Base-by-base conservation (phyloP, 2,113 vertebrate species). In the Zeus faber region DNA sequence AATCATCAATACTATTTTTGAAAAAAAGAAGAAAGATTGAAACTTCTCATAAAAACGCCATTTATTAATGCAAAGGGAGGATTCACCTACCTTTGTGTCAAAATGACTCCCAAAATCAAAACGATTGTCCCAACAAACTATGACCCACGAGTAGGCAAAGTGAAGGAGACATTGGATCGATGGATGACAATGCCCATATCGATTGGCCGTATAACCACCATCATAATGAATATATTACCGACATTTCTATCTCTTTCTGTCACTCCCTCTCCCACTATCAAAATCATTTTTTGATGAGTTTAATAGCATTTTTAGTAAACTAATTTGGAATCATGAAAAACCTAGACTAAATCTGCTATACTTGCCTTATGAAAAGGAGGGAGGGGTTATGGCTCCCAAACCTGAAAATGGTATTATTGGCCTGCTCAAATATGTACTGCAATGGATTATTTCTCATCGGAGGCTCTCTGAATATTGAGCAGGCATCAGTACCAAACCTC, bases 361-460 rank as follows among this genome's bases (percentile, higher is more conserved):
- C 35, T 20, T 51, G 37, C 57, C 47, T 6, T 60, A 60, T 17
- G 47, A 60, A n/a, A n/a, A n/a, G n/a, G 33, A 40, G 24, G 20
- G 58, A 45, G 17, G 29, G 55, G 18, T 24, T 58, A 17, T 45
- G 18, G 24, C 7, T 35, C 11, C n/a, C 31, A 51, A 53, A 62
- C 7, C n/a, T 31, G 4, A 18, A 60, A 50, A 22, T 13, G 23
- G 17, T 51, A 50, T 8, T 60, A 51, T 24, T 60, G 58, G 37
- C 23, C 48, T 18, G 48, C 58, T 22, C 57, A 60, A 7, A 25
- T 60, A 9, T 17, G 24, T 6, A 21, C 48, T 27, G 48, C 48
- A 16, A 24, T 60, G 58, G 43, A 29, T 50, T 51, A 60, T 21
- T 50, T 60, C 11, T 41, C 23, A 11, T 14, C 16, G 22, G 26